Evolutionary conservation across 2,888 invertebrate species (phyloP), one percentile per base, ranked within the genome.

Genomic region (Caenorhabditis sp.): DNA sequence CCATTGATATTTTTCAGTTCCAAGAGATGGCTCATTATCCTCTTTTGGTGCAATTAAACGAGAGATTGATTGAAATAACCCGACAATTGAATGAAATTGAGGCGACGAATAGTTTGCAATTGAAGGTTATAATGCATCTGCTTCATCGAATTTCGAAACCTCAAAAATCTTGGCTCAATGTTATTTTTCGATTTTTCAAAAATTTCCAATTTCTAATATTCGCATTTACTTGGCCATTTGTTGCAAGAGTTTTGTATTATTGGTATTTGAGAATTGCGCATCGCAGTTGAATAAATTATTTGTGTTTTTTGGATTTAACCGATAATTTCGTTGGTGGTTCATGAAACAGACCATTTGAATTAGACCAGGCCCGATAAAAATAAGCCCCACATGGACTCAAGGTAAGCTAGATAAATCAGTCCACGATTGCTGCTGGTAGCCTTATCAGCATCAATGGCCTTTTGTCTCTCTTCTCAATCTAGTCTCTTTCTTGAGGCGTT

Each of bases 11-110:
- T 31, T 31, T 31, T 4, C 4, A 31, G 31, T 31, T 31, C 66
- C 78, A 83, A 67, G 83, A 83, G 68, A 77, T 78, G 56, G 79
- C 80, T 62, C 74, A 78, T 63, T 82, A 79, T 38, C 83, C 83
- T 7, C 68, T 82, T 3, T 43, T 83, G 12, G 74, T 80, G 53
- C 83, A 83, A 57, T 68, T 83, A 23, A 82, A 83, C 50, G 81
- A 82, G 60, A 82, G 82, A 53, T 57, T 83, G 1, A 70, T 78
- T 54, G 67, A 76, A 59, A 70, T 83, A 36, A 78, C 80, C 14
- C 49, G 77, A 14, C 83, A 83, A 56, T 64, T 83, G 38, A 74
- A 82, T 60, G 81, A 78, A 49, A 75, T 83, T 17, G 80, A 82
- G 63, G 65, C 78, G 0, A 82, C 83, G 8, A 83, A 83, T 59